Evolutionary conservation across 2,888 invertebrate genomes (phyloP), one percentile per base, ranked within the genome.

Genomic region (Cabera pusaria): DNA sequence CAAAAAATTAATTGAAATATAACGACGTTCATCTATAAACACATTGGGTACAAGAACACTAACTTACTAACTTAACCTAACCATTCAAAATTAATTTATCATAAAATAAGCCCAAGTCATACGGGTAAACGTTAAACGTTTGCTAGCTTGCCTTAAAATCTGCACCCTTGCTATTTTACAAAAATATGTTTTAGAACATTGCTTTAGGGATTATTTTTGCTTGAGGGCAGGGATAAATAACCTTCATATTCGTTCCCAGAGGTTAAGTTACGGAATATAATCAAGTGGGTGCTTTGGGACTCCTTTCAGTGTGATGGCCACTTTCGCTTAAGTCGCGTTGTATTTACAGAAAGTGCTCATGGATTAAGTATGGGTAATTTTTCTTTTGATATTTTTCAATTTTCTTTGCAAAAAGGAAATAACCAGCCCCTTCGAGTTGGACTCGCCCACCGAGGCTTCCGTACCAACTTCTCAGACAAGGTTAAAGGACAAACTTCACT

Each of bases 231-330:
- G n/a, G 10, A 23, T 19, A 32, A 33, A 28, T 33, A 40, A 41
- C 23, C 24, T 20, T 39, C 36, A 28, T 26, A 17, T 29, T 24
- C 34, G 49, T 37, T 40, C 38, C 42, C 42, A 31, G 40, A 54
- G 53, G 42, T 52, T 36, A 55, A 52, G 53, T 60, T 58, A 59
- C 57, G 51, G 53, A 54, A 64, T 60, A 66, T 69, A 73, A 74
- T 72, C 68, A 70, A 74, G 72, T 59, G 59, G 56, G 50, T 56
- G 52, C 55, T 56, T 54, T 27, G 56, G 49, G 49, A 56, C 57
- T 56, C 53, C 54, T 67, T 67, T 59, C 46, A 59, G 56, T 49
- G 37, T 56, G 58, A 61, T 58, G 48, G 65, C 62, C 59, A 59
- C 46, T 61, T 69, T 66, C 38, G 49, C 51, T 38, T 34, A 51